Conservation (phyloP, 2,888 invertebrate genomes). For the Poecilobothrus nobilitatus region DNA sequence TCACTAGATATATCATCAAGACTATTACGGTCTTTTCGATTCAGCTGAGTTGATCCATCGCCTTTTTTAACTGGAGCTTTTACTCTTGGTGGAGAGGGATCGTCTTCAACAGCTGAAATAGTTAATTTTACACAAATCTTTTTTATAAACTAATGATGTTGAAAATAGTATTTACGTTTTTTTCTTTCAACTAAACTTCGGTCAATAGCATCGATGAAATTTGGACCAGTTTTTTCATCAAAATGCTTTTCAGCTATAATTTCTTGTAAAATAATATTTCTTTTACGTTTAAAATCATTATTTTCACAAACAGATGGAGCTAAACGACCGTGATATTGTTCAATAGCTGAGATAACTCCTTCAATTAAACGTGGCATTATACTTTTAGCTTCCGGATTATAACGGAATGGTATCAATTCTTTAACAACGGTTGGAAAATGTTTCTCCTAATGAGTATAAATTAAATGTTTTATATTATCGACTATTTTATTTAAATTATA, state of each 20-base stretch:
- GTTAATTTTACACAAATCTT: neutral
- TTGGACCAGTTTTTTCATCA: slow-evolving; percentile 49
- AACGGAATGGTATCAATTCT: slow-evolving; percentile 53
- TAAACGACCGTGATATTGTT: slow-evolving; percentile 63
- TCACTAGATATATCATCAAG: slow-evolving; percentile 33
- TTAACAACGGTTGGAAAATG: slow-evolving; percentile 50
- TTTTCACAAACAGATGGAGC: slow-evolving; percentile 58
- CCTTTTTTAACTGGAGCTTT: slow-evolving; percentile 42
- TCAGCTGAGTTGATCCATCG: slow-evolving; percentile 14
- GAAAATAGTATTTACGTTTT: neutral
- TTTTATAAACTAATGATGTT: neutral
- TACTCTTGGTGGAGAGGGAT: slow-evolving; percentile 33
- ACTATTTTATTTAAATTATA: too few relatives aligned
- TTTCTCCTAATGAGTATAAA: slow-evolving; percentile 32
- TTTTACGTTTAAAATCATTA: slow-evolving; percentile 60
- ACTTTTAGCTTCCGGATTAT: slow-evolving; percentile 51
- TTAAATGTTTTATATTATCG: neutral
- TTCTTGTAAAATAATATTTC: slow-evolving; percentile 52
- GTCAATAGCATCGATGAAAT: slow-evolving; percentile 48
- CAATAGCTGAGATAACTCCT: slow-evolving; percentile 58
- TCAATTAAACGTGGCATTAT: slow-evolving; percentile 47
- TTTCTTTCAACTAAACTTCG: slow-evolving; percentile 34
- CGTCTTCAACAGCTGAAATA: slow-evolving; percentile 17
- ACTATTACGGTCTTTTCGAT: slow-evolving; percentile 23
- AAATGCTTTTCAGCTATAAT: slow-evolving; percentile 61